phyloP scores from a whole-genome alignment of 2,888 invertebrate species.

The Phaedon cochleariae region DNA sequence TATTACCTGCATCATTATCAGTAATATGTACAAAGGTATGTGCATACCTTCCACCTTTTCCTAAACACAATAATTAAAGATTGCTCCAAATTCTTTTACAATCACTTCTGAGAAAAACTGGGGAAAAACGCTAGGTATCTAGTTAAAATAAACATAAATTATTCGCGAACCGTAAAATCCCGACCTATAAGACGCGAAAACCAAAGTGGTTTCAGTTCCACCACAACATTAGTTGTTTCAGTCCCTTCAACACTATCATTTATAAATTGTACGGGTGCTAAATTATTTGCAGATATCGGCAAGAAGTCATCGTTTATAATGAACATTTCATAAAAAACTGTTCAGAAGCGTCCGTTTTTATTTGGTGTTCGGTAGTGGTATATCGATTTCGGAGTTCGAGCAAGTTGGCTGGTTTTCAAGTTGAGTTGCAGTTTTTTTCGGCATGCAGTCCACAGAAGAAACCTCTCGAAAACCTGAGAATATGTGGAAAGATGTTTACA shows the following conservation, averaged over 20 bases:
- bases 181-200: too few species aligned
- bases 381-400: background rate
- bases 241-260: background rate
- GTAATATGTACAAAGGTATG: too few species aligned
- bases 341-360: background rate
- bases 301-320: background rate
- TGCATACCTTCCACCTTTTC: too few species aligned
- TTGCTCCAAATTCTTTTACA: too few species aligned
- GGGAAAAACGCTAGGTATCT: too few species aligned
- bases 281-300: background rate
- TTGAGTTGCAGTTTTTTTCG: background rate
- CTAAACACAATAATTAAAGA: too few species aligned
- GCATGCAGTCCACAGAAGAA: background rate
- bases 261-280: background rate
- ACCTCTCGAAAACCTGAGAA: conserved; percentile 8
- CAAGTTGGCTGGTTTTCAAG: too few species aligned
- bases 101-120: too few species aligned
- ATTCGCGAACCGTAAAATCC: too few species aligned
- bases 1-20: too few species aligned
- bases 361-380: background rate
- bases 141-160: too few species aligned
- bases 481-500: conserved; percentile 24
- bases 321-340: background rate
- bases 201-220: background rate
- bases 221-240: background rate